Evolutionary conservation across 2,113 vertebrate genomes (phyloP).

Genomic region (Tragelaphus imberbis): DNA sequence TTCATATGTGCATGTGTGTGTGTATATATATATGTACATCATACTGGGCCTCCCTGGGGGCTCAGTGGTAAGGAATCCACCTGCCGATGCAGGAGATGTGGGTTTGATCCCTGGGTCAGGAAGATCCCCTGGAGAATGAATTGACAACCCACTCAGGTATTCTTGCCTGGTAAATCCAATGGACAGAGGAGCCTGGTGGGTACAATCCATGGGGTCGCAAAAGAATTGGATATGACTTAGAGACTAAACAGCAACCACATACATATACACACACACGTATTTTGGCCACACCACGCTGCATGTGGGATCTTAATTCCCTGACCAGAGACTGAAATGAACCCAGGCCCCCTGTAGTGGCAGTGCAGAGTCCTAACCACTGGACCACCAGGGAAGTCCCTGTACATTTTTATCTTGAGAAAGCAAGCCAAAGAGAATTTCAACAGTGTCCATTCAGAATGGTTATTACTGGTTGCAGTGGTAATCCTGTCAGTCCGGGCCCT

Average conservation of each 20-base stretch:
- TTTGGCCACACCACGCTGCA: not conserved
- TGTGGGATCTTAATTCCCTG: not conserved
- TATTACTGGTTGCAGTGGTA: rapidly evolving
- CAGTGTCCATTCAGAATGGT: rapidly evolving
- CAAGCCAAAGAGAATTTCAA: not conserved
- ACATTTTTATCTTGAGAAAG: not conserved
- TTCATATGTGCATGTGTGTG: rapidly evolving
- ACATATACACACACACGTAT: not conserved
- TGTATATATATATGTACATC: not conserved
- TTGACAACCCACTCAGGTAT: not conserved
- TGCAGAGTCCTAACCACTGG: not conserved
- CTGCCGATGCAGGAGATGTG: not conserved
- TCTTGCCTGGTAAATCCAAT: not conserved
- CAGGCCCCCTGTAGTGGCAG: not conserved
- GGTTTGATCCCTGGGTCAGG: not conserved
- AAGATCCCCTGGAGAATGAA: not conserved
- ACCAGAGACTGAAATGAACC: not conserved
- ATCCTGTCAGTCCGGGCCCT: rapidly evolving
- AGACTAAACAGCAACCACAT: not conserved
- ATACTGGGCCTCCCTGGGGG: not conserved
- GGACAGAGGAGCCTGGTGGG: not conserved
- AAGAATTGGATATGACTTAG: not conserved
- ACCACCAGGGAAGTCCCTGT: not conserved
- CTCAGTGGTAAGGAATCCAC: not conserved
- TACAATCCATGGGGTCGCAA: not conserved